Evolutionary conservation across 2,113 vertebrate genomes (phyloP).

Genomic region (Pelodiscus sinensis): DNA sequence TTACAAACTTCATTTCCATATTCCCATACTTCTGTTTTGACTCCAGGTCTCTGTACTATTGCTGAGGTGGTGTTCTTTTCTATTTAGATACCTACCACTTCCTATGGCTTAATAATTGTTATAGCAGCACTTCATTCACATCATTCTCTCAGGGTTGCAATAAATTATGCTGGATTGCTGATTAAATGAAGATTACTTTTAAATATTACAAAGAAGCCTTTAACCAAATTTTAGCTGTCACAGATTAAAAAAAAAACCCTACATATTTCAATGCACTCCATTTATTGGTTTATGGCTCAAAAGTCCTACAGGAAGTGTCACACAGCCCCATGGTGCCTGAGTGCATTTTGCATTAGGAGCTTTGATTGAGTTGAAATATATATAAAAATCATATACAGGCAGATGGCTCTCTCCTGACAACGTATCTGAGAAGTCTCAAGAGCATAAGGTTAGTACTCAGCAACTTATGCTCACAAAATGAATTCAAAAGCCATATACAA

Average conservation of each 20-base stretch:
- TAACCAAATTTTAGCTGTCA: conserved; percentile 17
- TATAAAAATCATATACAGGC: conserved; percentile 56
- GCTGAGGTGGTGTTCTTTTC: conserved; percentile 18
- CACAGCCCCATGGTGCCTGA: conserved; percentile 40
- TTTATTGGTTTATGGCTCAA: conserved; percentile 60
- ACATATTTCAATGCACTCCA: conserved; percentile 43
- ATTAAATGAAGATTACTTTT: conserved; percentile 44
- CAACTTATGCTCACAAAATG: conserved; percentile 57
- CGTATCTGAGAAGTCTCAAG: conserved; percentile 62
- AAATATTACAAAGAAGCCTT: conserved; percentile 42
- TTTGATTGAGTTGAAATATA: conserved; percentile 70
- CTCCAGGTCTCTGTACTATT: background rate
- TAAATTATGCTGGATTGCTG: conserved; percentile 14
- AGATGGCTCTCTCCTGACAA: conserved; percentile 57
- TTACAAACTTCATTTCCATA: background rate
- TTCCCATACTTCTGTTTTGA: background rate
- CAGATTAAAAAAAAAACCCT: conserved; percentile 16
- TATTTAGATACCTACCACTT: background rate
- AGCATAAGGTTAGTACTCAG: conserved; percentile 43
- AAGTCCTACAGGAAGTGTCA: conserved; percentile 41
- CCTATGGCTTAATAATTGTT: background rate
- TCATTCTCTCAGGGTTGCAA: background rate
- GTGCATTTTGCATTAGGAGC: conserved; percentile 68
- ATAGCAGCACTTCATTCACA: background rate
- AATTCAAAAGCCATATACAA: conserved; percentile 29